Evolutionary conservation across 2,797 vertebrate species (phyloP).

Genomic region (Channa striata): DNA sequence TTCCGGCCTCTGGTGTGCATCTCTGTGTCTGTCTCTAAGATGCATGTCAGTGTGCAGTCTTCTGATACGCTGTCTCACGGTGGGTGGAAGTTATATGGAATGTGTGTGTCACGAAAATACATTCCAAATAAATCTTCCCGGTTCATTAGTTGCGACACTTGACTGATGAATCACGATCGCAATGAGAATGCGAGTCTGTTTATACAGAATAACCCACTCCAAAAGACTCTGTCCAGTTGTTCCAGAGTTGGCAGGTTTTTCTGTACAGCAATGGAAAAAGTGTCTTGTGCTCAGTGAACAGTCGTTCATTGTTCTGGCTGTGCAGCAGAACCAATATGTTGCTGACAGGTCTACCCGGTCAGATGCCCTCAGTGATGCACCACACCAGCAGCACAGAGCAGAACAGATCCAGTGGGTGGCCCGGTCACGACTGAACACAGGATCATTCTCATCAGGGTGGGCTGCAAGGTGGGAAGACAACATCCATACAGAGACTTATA

Average conservation of each 20-base stretch:
- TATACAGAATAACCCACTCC: constrained; percentile 47
- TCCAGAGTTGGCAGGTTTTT: constrained; percentile 62
- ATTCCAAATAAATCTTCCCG: constrained; percentile 69
- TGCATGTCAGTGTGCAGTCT: constrained; percentile 64
- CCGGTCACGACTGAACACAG: constrained; percentile 28
- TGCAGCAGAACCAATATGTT: constrained; percentile 32
- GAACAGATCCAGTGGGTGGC: constrained; percentile 36
- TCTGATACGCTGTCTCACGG: constrained; percentile 60
- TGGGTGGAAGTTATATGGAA: constrained; percentile 67
- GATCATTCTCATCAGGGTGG: constrained; percentile 47
- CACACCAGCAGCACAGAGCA: constrained; percentile 37
- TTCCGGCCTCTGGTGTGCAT: constrained; percentile 70
- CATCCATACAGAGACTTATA: constrained; percentile 21
- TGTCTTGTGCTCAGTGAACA: constrained; percentile 55
- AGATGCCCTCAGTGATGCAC: constrained; percentile 60
- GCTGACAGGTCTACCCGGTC: constrained; percentile 55
- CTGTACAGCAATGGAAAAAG: constrained; percentile 39
- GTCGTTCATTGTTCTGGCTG: constrained; percentile 65
- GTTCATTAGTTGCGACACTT: constrained; percentile 73
- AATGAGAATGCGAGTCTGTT: constrained; percentile 65
- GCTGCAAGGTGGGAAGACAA: constrained; percentile 15
- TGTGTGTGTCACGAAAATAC: constrained; percentile 69
- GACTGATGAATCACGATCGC: constrained; percentile 76
- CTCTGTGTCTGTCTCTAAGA: constrained; percentile 69
- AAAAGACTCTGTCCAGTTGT: constrained; percentile 54